Conservation (phyloP, 1,140 invertebrate species). For the Cyclina sinensis region DNA sequence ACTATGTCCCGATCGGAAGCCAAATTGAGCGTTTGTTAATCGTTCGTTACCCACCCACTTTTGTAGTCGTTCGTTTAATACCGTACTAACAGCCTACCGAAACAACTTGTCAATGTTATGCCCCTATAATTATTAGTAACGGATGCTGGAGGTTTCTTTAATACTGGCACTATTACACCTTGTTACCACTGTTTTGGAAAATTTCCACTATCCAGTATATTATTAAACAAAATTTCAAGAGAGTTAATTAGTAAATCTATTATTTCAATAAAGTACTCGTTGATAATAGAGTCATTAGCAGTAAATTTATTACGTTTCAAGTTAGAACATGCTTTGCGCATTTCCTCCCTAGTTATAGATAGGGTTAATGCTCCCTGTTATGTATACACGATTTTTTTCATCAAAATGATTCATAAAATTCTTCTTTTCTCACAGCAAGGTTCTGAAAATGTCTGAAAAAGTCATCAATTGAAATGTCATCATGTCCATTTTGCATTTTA, state of each 20-base stretch:
- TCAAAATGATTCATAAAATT: conserved; percentile 10
- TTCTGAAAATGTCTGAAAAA: conserved; percentile 33
- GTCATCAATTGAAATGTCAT: background rate
- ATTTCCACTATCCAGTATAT: too few species aligned
- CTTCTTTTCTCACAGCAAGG: background rate
- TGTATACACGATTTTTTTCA: background rate
- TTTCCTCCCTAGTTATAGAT: background rate
- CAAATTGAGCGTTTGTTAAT: too few species aligned
- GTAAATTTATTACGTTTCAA: conserved; percentile 22
- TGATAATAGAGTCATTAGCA: background rate
- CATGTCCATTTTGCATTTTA: background rate
- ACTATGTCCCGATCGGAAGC: too few species aligned
- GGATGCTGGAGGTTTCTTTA: background rate
- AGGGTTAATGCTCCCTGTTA: background rate
- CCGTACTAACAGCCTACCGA: too few species aligned
- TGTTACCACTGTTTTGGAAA: background rate
- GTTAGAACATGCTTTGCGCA: background rate
- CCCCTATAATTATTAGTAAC: conserved; percentile 42
- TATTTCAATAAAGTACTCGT: conserved; percentile 11
- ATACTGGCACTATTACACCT: conserved; percentile 14
- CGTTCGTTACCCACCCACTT: too few species aligned
- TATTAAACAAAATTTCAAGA: conserved; percentile 9
- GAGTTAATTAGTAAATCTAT: background rate
- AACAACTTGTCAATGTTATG: conserved; percentile 45
- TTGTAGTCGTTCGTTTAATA: too few species aligned